Evolutionary conservation across 2,888 invertebrate species (phyloP).

Genomic region (Sinohyriopsis cumingii): DNA sequence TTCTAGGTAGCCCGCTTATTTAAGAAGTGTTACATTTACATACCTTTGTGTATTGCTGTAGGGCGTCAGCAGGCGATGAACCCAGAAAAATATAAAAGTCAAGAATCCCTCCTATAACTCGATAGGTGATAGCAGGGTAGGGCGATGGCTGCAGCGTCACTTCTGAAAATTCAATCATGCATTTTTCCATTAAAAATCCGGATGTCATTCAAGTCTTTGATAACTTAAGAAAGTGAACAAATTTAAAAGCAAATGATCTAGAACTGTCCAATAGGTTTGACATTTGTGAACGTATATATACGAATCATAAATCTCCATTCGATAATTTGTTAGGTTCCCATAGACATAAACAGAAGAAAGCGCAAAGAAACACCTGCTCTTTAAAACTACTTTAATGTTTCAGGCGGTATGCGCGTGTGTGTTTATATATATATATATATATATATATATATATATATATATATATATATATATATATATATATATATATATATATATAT

Average conservation of each 20-base stretch:
- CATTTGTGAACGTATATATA: too few species aligned
- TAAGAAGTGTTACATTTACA: slow-evolving; percentile 31
- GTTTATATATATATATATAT: too few species aligned
- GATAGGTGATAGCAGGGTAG: slow-evolving; percentile 85
- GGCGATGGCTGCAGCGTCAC: slow-evolving; percentile 86
- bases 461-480: too few species aligned
- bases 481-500: too few species aligned
- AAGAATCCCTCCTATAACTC: slow-evolving; percentile 86
- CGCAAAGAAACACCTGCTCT: too few species aligned
- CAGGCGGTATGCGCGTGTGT: too few species aligned
- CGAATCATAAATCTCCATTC: too few species aligned
- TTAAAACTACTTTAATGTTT: too few species aligned
- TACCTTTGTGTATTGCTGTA: slow-evolving; percentile 67
- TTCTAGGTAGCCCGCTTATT: too few species aligned
- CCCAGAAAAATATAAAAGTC: slow-evolving; percentile 86
- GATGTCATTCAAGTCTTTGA: not conserved
- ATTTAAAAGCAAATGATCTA: not conserved
- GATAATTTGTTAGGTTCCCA: too few species aligned
- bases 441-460: too few species aligned
- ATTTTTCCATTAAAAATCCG: not conserved
- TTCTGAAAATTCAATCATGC: slow-evolving; percentile 68
- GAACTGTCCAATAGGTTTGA: not conserved
- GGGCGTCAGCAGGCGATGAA: slow-evolving; percentile 78
- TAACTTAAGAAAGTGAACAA: not conserved
- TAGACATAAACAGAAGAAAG: too few species aligned